A percentile compares a stretch with the other conserved stretches of the same genome.
These are phyloP conservation scores for Tenebrio molitor DNA, from an alignment of 1,140 invertebrate genomes.

Conservation along the genomic window DNA sequence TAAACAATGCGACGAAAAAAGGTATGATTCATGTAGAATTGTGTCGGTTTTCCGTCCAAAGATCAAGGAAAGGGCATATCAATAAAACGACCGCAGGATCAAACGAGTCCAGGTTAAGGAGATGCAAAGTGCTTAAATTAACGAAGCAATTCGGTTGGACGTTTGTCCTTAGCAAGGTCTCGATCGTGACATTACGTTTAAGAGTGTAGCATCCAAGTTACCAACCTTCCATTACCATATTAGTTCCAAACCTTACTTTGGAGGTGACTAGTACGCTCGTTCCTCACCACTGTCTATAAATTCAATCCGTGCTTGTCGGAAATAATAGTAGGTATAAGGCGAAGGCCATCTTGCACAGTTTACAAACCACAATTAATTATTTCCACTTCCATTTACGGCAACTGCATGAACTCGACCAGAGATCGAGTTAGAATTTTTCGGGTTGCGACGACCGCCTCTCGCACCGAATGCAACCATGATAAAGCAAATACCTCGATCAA, in stretches of 20 bases:
- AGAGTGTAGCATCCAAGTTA: constrained; percentile 30
- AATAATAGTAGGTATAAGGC: constrained; percentile 6
- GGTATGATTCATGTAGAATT: constrained; percentile 10
- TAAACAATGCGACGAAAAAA: constrained; percentile 20
- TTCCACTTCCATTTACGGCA: constrained; percentile 13
- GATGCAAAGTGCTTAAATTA: constrained; percentile 4
- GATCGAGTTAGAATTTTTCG: not conserved
- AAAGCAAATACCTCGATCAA: not conserved
- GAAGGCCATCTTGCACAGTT: constrained; percentile 21
- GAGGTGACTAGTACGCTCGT: constrained; percentile 17
- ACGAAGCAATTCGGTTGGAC: constrained; percentile 6
- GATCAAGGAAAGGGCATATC: constrained; percentile 38
- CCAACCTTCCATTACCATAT: constrained; percentile 37
- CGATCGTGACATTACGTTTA: constrained; percentile 19
- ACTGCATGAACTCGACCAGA: not conserved
- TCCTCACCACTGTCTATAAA: constrained; percentile 16
- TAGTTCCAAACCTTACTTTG: constrained; percentile 33
- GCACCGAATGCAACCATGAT: not conserved
- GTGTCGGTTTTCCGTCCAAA: constrained; percentile 5
- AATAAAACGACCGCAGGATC: constrained; percentile 5
- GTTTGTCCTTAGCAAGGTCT: constrained; percentile 22
- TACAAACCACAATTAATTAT: constrained; percentile 19
- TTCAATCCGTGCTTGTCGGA: constrained; percentile 28
- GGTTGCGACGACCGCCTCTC: not conserved
- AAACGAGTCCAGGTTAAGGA: not conserved